Evolutionary conservation across 23 tunicate species (phyloP).

Genomic region (Halocynthia aurantium): DNA sequence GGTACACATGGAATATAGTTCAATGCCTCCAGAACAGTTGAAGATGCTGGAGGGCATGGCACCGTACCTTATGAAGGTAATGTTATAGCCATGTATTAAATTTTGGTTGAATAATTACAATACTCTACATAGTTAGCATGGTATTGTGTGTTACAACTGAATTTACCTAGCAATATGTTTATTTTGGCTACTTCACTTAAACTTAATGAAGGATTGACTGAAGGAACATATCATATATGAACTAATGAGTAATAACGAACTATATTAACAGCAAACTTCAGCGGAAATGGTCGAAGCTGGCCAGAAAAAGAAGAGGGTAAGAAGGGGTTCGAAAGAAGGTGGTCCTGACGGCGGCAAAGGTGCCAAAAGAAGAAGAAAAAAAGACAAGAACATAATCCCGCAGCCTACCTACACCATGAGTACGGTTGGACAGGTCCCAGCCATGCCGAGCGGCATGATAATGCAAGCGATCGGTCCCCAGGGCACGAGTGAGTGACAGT

Average conservation of each 20-base stretch:
- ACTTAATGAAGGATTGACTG: too few relatives aligned
- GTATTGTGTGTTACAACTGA: too few relatives aligned
- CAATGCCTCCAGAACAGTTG: slow-evolving; percentile 15
- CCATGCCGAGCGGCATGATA: neutral
- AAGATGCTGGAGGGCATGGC: slow-evolving; percentile 20
- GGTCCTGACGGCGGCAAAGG: slow-evolving; percentile 45
- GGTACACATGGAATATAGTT: too few relatives aligned
- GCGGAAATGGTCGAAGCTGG: slow-evolving; percentile 10
- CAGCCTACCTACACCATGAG: neutral
- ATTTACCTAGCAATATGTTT: too few relatives aligned
- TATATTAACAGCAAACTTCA: neutral
- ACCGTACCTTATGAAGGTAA: slow-evolving; percentile 16
- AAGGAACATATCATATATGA: too few relatives aligned
- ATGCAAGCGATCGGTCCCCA: too few relatives aligned
- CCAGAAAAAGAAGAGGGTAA: slow-evolving; percentile 56
- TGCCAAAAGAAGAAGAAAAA: slow-evolving; percentile 37
- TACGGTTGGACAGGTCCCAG: slow-evolving; percentile 7
- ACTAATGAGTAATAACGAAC: too few relatives aligned
- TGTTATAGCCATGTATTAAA: neutral
- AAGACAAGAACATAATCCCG: slow-evolving; percentile 14
- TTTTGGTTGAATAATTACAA: too few relatives aligned
- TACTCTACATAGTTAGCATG: too few relatives aligned
- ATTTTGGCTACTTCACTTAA: too few relatives aligned
- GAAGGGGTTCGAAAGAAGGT: slow-evolving; percentile 43
- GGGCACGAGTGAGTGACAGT: too few relatives aligned